phyloP scores from a whole-genome alignment of 53 echinoderm and acorn worm genomes.

The Apostichopus leukothele region DNA sequence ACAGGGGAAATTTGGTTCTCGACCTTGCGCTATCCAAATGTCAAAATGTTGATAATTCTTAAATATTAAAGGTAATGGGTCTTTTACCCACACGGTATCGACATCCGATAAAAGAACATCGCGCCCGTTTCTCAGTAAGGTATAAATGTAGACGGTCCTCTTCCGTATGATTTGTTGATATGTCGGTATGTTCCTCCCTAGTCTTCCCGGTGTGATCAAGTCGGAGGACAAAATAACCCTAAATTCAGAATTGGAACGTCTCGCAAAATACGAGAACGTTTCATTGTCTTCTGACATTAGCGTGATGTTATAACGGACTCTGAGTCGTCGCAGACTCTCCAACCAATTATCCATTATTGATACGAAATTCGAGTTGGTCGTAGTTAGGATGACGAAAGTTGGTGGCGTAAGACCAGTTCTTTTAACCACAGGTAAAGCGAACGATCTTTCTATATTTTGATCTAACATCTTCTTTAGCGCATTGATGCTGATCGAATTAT shows the following conservation, averaged over 20 bases:
- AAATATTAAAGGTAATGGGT: constrained; percentile 25
- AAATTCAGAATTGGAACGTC: constrained; percentile 44
- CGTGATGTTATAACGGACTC: constrained; percentile 50
- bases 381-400: constrained; percentile 50
- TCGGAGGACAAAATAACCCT: background rate
- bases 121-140: constrained; percentile 8
- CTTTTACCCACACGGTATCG: background rate
- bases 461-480: background rate
- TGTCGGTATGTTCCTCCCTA: constrained; percentile 12
- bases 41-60: constrained; percentile 18
- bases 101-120: constrained; percentile 38
- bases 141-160: constrained; percentile 17
- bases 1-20: constrained; percentile 28
- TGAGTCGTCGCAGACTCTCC: constrained; percentile 55
- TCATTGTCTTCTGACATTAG: constrained; percentile 50
- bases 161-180: constrained; percentile 25
- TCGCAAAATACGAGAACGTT: constrained; percentile 50
- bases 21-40: constrained; percentile 48
- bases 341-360: constrained; percentile 60
- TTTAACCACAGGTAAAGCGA: background rate
- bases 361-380: constrained; percentile 54
- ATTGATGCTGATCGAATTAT: background rate
- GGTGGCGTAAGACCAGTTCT: background rate
- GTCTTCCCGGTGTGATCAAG: background rate
- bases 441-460: background rate